Evolutionary conservation across 53 echinoderm and acorn worm species (phyloP).

Genomic region (Stichopus horrens): DNA sequence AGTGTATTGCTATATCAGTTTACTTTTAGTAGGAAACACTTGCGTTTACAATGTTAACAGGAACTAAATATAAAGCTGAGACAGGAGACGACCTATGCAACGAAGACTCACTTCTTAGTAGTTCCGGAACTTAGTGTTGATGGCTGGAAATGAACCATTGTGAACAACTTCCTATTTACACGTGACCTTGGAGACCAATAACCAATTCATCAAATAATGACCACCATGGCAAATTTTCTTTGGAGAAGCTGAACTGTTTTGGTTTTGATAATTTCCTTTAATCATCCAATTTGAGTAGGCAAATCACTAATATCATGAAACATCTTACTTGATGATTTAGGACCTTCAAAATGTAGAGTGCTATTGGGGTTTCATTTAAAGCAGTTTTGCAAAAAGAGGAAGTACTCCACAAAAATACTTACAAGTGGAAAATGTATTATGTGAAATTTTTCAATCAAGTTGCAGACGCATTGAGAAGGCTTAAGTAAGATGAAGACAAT

Average conservation of each 20-base stretch:
- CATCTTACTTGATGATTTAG: no score
- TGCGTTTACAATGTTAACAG: constrained; percentile 1
- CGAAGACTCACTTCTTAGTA: not conserved
- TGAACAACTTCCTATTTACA: constrained; percentile 8
- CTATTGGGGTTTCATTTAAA: no score
- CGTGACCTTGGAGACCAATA: not conserved
- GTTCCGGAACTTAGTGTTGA: constrained; percentile 3
- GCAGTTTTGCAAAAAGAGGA: no score
- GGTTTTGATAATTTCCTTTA: not conserved
- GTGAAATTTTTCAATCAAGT: no score
- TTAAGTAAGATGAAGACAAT: no score
- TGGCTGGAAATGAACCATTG: constrained; percentile 15
- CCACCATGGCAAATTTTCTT: constrained; percentile 15
- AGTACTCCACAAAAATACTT: no score
- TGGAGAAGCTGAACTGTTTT: not conserved
- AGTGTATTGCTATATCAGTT: not conserved
- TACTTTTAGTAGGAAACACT: not conserved
- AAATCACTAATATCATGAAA: not conserved
- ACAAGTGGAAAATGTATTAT: no score
- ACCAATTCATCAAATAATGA: not conserved
- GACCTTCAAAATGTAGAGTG: no score
- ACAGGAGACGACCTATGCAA: not conserved
- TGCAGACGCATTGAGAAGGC: no score
- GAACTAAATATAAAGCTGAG: not conserved
- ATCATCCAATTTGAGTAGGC: not conserved